phyloP scores from a whole-genome alignment of 2,113 vertebrate species.

The Pelmatolapia mariae region DNA sequence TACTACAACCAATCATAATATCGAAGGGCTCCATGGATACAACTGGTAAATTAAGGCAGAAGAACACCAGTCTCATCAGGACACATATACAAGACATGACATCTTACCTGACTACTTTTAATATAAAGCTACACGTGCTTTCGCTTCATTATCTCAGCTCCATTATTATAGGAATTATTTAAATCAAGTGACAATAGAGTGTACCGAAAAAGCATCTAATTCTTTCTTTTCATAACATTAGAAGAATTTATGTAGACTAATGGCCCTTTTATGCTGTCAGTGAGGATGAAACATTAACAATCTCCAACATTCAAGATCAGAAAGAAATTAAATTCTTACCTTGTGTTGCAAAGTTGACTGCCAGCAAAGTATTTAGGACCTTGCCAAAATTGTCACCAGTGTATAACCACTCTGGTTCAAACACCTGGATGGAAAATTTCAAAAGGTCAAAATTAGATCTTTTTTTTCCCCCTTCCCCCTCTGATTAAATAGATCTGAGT shows the following conservation, averaged over 20 bases:
- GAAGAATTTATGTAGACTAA: background rate
- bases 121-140: fast-evolving
- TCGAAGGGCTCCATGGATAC: background rate
- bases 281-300: background rate
- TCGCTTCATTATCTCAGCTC: background rate
- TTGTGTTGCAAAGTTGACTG: constrained; percentile 90
- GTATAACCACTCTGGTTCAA: constrained; percentile 88
- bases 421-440: constrained; percentile 72
- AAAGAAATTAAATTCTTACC: constrained; percentile 71
- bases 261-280: background rate
- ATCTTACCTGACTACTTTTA: background rate
- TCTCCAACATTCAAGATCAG: background rate
- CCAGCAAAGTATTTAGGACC: constrained; percentile 83
- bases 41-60: background rate
- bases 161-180: background rate
- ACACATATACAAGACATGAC: background rate
- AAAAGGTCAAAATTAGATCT: background rate
- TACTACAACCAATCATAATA: background rate
- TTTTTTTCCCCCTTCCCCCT: fast-evolving
- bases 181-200: background rate
- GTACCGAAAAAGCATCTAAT: fast-evolving
- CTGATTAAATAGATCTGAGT: background rate
- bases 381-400: constrained; percentile 86
- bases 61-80: background rate
- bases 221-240: background rate